phyloP scores from a whole-genome alignment of 2,113 vertebrate species.

The Charadrius vociferus region DNA sequence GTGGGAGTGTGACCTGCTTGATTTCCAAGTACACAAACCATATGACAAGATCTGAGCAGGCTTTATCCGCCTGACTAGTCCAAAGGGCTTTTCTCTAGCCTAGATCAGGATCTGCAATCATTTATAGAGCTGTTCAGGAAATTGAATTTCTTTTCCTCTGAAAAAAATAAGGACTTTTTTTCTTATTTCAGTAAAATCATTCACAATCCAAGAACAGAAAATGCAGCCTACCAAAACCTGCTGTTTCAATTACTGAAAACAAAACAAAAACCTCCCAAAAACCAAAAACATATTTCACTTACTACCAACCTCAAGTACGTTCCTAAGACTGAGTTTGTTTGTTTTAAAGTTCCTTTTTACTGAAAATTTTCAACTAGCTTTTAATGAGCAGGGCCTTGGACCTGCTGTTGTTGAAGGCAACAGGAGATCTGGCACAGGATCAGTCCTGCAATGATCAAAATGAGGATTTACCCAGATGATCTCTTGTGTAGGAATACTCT shows the following conservation, averaged over 20 bases:
- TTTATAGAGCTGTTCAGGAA: conserved; percentile 25
- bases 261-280: background rate
- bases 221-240: background rate
- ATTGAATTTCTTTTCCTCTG: background rate
- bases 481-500: background rate
- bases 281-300: background rate
- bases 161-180: background rate
- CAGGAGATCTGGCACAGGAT: background rate
- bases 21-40: background rate
- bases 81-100: background rate
- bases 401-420: background rate
- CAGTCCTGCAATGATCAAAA: background rate
- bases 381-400: background rate
- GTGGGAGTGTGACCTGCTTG: background rate
- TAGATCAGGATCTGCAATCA: background rate
- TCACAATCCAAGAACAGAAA: background rate
- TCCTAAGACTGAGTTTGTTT: background rate
- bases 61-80: background rate
- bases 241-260: background rate
- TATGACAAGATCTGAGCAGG: background rate
- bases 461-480: background rate
- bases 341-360: background rate
- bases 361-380: background rate
- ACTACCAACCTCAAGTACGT: background rate
- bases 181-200: background rate